A percentile compares a stretch with the other conserved stretches of the same genome.
Conservation (phyloP, 2,797 vertebrate species). For the Notamacropus eugenii region DNA sequence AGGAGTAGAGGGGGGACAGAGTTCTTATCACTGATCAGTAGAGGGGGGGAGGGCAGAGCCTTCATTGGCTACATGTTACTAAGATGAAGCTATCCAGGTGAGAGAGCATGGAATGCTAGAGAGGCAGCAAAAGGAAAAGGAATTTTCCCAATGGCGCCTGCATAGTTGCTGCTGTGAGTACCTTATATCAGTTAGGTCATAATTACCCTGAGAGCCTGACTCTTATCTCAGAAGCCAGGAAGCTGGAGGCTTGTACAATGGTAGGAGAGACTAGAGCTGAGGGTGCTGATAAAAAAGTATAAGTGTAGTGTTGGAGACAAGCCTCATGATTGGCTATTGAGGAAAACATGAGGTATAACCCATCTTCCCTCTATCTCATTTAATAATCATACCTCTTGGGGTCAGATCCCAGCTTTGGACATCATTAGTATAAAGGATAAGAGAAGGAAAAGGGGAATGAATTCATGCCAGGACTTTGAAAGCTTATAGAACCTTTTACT, state of each 20-base stretch:
- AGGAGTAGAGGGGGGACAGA: background rate
- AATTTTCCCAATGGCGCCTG: background rate
- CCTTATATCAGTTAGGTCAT: background rate
- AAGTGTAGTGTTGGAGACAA: background rate
- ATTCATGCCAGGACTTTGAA: constrained; percentile 15
- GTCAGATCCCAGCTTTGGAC: too few species aligned
- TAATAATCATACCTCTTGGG: background rate
- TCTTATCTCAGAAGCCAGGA: background rate
- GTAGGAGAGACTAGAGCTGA: background rate
- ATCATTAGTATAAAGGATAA: background rate
- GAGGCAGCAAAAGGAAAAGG: background rate
- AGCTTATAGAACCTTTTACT: background rate
- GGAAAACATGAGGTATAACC: background rate
- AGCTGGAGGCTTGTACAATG: background rate
- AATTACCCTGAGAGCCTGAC: background rate
- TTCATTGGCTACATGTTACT: background rate
- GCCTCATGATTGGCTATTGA: background rate
- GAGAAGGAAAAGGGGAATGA: background rate
- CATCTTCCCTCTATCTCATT: background rate
- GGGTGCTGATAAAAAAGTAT: background rate
- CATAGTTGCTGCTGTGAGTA: background rate
- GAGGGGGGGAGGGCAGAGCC: background rate
- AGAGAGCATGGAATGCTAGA: background rate
- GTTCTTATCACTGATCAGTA: background rate
- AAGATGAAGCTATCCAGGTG: background rate